Conservation (phyloP, 1,140 invertebrate genomes). For the Aporrectodea caliginosa region DNA sequence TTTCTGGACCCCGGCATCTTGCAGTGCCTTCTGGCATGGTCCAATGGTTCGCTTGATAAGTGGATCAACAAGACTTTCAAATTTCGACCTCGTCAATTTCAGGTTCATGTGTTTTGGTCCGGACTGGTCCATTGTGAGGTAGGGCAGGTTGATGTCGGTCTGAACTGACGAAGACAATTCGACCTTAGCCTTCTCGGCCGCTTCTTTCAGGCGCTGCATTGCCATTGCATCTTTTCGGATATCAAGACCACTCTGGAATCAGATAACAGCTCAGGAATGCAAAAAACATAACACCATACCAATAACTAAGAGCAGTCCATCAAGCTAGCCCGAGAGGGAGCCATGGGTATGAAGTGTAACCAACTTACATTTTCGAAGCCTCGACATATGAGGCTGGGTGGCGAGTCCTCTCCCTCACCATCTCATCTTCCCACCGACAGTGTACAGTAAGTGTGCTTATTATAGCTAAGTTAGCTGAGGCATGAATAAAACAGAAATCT, state of each 20-base stretch:
- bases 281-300: background rate
- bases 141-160: slow-evolving; percentile 43
- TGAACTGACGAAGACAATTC: slow-evolving; percentile 38
- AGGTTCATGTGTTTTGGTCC: slow-evolving; percentile 61
- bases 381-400: too few species aligned
- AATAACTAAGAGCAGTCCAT: slow-evolving; percentile 34
- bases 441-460: too few species aligned
- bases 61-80: slow-evolving; percentile 44
- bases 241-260: slow-evolving; percentile 34
- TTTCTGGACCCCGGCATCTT: slow-evolving; percentile 74
- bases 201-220: slow-evolving; percentile 49
- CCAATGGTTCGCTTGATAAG: slow-evolving; percentile 36
- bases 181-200: slow-evolving; percentile 50
- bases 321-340: too few species aligned
- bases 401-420: too few species aligned
- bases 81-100: slow-evolving; percentile 41
- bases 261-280: too few species aligned
- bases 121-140: slow-evolving; percentile 74
- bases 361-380: too few species aligned
- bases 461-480: too few species aligned
- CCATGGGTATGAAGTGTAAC: slow-evolving; percentile 55
- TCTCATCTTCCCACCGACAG: too few species aligned
- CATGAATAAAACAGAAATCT: too few species aligned
- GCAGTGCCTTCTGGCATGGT: slow-evolving; percentile 57
- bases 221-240: slow-evolving; percentile 45